A percentile compares a stretch with the other conserved stretches of the same genome.
Evolutionary conservation across 2,888 invertebrate species (phyloP).

Genomic region (Sinelater perroti): DNA sequence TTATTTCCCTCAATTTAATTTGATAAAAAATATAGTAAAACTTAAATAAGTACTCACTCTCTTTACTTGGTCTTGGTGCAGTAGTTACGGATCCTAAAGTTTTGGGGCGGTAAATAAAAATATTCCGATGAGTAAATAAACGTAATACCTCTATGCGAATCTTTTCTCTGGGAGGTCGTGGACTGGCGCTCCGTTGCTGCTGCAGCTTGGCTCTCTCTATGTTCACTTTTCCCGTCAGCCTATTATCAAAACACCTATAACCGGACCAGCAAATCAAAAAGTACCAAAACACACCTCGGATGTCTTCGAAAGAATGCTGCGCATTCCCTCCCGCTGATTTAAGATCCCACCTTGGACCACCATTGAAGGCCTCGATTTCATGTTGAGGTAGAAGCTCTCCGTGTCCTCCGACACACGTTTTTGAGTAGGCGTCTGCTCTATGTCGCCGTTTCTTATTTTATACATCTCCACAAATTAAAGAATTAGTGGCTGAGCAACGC

Average conservation of each 20-base stretch:
- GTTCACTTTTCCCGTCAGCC: background rate
- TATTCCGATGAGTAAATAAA: too few relatives aligned
- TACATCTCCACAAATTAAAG: conserved; percentile 13
- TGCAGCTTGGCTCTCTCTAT: background rate
- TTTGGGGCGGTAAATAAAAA: background rate
- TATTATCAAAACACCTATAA: background rate
- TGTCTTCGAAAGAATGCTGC: background rate
- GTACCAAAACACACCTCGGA: conserved; percentile 6
- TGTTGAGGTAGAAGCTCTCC: background rate
- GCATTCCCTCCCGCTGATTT: conserved; percentile 7
- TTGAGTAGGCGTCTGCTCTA: too few relatives aligned
- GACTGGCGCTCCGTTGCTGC: background rate
- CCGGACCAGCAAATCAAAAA: background rate
- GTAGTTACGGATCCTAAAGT: background rate
- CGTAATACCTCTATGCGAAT: background rate
- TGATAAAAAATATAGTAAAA: background rate
- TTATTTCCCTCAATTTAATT: too few relatives aligned
- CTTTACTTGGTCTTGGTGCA: background rate
- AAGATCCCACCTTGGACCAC: conserved; percentile 30
- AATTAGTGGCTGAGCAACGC: background rate
- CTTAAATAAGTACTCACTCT: background rate
- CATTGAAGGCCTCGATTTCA: conserved; percentile 29
- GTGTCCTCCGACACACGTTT: background rate
- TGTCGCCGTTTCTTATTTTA: conserved; percentile 10
- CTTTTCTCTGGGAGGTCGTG: background rate